These are phyloP conservation scores for Myopa tessellatipennis DNA, from an alignment of 2,888 invertebrate species.

Conservation along the genomic window DNA sequence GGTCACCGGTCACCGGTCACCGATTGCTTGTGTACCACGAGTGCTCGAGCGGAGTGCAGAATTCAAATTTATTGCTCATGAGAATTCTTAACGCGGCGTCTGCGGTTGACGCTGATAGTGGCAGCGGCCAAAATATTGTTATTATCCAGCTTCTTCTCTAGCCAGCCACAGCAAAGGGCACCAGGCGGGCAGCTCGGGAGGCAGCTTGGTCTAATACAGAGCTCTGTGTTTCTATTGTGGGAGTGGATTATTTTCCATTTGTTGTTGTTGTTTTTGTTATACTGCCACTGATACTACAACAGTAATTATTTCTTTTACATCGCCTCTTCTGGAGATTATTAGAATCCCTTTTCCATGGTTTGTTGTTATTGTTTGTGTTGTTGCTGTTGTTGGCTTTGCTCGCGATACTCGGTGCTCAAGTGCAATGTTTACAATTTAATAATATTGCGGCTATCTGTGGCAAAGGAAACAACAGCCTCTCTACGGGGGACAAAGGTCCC, in stretches of 20 bases:
- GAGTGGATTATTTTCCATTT: too few relatives aligned
- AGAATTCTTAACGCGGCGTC: constrained; percentile 8
- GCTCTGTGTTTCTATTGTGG: too few relatives aligned
- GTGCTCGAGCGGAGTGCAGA: neutral
- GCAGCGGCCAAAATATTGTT: constrained; percentile 11
- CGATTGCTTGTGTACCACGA: neutral
- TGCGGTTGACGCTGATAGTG: too few relatives aligned
- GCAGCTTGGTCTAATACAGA: too few relatives aligned
- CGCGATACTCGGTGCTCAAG: neutral
- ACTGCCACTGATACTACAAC: neutral
- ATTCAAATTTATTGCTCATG: constrained; percentile 25
- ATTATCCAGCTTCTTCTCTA: neutral
- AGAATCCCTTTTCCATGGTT: too few relatives aligned
- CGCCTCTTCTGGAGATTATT: neutral
- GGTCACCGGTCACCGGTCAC: neutral
- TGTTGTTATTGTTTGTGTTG: too few relatives aligned
- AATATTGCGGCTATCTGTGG: neutral
- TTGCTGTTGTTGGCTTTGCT: too few relatives aligned
- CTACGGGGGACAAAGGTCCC: too few relatives aligned
- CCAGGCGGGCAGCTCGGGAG: too few relatives aligned
- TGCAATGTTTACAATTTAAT: constrained; percentile 15
- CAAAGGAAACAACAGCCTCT: too few relatives aligned
- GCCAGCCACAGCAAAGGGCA: too few relatives aligned
- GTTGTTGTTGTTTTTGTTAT: neutral
- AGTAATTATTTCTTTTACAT: neutral